phyloP scores from a whole-genome alignment of 2,888 invertebrate genomes.

The Andrena dorsata region DNA sequence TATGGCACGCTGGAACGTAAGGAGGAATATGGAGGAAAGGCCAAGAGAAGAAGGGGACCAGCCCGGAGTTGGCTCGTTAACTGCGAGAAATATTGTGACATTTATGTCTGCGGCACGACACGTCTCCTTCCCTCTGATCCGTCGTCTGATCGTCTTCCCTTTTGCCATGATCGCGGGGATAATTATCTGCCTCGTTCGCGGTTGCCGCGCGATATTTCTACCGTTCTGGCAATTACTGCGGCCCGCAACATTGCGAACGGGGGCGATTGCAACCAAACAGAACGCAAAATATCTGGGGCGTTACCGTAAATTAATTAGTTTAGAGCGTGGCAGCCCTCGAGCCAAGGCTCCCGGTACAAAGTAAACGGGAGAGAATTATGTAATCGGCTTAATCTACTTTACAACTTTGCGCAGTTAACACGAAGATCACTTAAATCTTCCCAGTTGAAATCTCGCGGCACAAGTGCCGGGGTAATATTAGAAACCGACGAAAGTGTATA shows the following conservation, averaged over 20 bases:
- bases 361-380: slow-evolving; percentile 52
- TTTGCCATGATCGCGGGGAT: slow-evolving; percentile 70
- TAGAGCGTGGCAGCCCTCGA: slow-evolving; percentile 37
- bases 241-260: slow-evolving; percentile 29
- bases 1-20: slow-evolving; percentile 63
- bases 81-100: slow-evolving; percentile 84
- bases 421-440: slow-evolving; percentile 46
- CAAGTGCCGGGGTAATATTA: slow-evolving; percentile 62
- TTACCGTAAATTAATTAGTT: slow-evolving; percentile 72
- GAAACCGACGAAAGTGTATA: slow-evolving; percentile 23
- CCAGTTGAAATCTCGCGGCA: slow-evolving; percentile 19
- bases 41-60: slow-evolving; percentile 64
- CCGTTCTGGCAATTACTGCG: slow-evolving; percentile 65
- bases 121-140: slow-evolving; percentile 80
- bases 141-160: slow-evolving; percentile 75
- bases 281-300: slow-evolving; percentile 54
- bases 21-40: slow-evolving; percentile 44
- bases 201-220: slow-evolving; percentile 68
- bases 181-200: slow-evolving; percentile 75
- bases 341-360: slow-evolving; percentile 32
- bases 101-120: slow-evolving; percentile 81
- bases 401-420: slow-evolving; percentile 36
- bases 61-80: slow-evolving; percentile 82
- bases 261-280: slow-evolving; percentile 28
- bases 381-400: slow-evolving; percentile 47